Evolutionary conservation across 1,140 invertebrate genomes (phyloP).

Genomic region (Drosophila cardini): DNA sequence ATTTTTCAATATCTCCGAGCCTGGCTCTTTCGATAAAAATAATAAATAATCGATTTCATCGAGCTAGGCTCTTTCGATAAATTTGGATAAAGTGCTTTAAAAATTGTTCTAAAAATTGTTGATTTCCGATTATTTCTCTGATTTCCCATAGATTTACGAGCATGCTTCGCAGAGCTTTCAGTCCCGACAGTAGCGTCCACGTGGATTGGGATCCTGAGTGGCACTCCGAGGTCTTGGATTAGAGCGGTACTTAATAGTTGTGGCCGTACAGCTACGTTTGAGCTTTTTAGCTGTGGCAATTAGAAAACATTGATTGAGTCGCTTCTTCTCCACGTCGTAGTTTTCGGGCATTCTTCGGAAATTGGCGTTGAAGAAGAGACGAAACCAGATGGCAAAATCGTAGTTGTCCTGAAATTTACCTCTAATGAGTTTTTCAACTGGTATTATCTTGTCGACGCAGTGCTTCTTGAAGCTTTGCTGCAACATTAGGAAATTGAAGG

Average conservation of each 20-base stretch:
- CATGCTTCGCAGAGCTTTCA: background rate
- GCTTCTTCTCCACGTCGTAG: slow-evolving; percentile 84
- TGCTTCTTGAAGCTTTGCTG: slow-evolving; percentile 98
- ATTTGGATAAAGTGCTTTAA: too few relatives aligned
- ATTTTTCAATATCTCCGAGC: too few relatives aligned
- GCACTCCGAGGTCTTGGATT: background rate
- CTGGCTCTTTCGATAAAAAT: too few relatives aligned
- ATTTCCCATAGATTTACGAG: background rate
- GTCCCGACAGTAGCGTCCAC: background rate
- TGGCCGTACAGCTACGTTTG: background rate
- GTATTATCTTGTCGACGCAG: slow-evolving; percentile 97
- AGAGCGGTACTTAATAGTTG: background rate
- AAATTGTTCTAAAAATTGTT: too few relatives aligned
- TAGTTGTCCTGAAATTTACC: slow-evolving; percentile 98
- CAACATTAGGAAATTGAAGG: slow-evolving; percentile 98
- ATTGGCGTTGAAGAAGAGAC: slow-evolving; percentile 95
- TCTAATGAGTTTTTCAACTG: slow-evolving; percentile 94
- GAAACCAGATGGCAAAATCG: slow-evolving; percentile 99
- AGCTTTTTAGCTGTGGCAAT: background rate
- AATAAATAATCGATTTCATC: too few relatives aligned
- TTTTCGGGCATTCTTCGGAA: slow-evolving; percentile 85
- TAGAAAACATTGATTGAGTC: background rate
- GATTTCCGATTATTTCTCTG: too few relatives aligned
- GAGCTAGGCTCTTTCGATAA: too few relatives aligned
- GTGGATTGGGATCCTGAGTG: background rate